These are phyloP conservation scores for Palaemon carinicauda DNA, from an alignment of 1,140 invertebrate genomes.

Conservation along the genomic window DNA sequence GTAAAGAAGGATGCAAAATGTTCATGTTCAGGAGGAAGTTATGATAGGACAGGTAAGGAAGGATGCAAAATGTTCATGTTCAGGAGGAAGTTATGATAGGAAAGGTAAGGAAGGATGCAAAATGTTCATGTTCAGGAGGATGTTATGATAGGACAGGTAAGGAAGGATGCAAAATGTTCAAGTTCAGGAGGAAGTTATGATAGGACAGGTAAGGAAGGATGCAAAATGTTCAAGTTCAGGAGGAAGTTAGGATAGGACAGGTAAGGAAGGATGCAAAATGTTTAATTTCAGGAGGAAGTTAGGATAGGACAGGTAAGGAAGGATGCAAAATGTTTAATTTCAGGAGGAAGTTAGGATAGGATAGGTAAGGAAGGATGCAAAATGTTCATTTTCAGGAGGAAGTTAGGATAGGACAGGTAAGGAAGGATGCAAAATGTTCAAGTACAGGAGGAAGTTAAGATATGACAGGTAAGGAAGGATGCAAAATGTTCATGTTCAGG, in stretches of 20 bases:
- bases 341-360: neutral
- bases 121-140: neutral
- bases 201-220: neutral
- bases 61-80: no score
- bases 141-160: neutral
- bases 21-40: neutral
- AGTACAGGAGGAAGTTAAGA: neutral
- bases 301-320: neutral
- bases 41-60: neutral
- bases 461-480: neutral
- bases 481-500: neutral
- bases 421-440: no score
- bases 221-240: neutral
- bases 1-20: no score
- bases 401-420: neutral
- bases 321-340: no score
- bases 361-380: neutral
- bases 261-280: no score
- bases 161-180: no score
- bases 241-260: neutral
- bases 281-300: neutral
- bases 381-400: neutral
- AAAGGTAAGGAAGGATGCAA: neutral
- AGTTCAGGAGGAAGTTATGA: neutral
- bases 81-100: neutral